These are phyloP conservation scores for Teleogryllus occipitalis DNA, from an alignment of 1,140 invertebrate genomes.

Conservation along the genomic window DNA sequence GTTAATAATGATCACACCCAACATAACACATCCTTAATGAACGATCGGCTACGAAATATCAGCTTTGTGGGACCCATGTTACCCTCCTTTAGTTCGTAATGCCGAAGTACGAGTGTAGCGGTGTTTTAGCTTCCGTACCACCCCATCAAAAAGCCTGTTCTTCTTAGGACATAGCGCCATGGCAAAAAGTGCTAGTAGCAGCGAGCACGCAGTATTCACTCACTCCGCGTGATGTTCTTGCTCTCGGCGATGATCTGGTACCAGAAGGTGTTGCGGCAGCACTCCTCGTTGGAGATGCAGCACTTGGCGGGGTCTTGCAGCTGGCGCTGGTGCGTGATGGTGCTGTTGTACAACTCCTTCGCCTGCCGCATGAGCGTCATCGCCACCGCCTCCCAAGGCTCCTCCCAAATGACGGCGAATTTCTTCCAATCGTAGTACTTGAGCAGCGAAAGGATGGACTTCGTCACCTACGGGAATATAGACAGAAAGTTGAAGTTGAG, in stretches of 20 bases:
- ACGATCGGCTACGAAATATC: no score
- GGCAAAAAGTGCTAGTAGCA: no score
- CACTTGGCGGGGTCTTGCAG: slow-evolving; percentile 63
- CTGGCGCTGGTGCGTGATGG: slow-evolving; percentile 61
- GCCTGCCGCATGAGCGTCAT: slow-evolving; percentile 64
- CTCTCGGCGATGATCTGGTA: slow-evolving; percentile 80
- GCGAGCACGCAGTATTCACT: slow-evolving; percentile 33
- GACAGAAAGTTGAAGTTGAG: background rate
- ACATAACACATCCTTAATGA: no score
- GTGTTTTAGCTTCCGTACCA: no score
- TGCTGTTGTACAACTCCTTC: slow-evolving; percentile 57
- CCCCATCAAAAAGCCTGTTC: no score
- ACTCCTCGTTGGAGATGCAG: slow-evolving; percentile 59
- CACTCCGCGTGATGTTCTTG: slow-evolving; percentile 80
- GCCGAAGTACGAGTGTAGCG: no score
- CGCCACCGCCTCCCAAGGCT: slow-evolving; percentile 67
- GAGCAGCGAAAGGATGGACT: slow-evolving; percentile 83
- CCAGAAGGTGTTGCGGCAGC: slow-evolving; percentile 68
- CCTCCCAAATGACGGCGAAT: slow-evolving; percentile 86
- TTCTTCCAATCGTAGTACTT: slow-evolving; percentile 88
- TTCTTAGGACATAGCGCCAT: no score
- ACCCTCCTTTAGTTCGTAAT: no score
- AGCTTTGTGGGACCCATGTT: no score
- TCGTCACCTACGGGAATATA: slow-evolving; percentile 60
- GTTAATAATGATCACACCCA: no score